Evolutionary conservation across 2,888 invertebrate genomes (phyloP).

Genomic region (Macropis europaea): DNA sequence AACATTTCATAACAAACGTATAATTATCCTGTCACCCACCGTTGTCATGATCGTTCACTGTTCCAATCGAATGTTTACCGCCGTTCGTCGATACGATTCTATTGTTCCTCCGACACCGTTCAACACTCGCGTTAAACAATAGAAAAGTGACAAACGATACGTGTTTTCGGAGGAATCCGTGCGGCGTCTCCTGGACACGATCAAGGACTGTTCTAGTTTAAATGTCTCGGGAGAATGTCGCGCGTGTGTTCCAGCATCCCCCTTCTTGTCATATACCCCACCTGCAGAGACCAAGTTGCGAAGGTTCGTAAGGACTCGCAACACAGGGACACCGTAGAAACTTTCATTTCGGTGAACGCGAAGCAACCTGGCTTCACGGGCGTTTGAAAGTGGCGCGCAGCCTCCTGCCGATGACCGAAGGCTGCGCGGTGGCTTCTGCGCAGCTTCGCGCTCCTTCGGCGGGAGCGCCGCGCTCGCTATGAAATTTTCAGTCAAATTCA

Average conservation of each 20-base stretch:
- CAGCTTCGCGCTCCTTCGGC: neutral
- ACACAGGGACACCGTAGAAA: conserved; percentile 42
- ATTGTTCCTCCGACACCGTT: neutral
- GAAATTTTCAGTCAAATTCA: neutral
- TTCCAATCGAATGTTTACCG: neutral
- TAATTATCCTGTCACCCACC: conserved; percentile 41
- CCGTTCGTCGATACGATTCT: neutral
- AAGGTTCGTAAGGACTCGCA: conserved; percentile 53
- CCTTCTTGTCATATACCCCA: conserved; percentile 61
- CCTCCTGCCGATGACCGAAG: conserved; percentile 13
- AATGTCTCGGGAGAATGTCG: conserved; percentile 73
- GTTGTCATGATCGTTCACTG: conserved; percentile 7
- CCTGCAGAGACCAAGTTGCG: conserved; percentile 43
- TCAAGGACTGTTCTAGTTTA: conserved; percentile 74
- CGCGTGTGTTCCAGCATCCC: conserved; percentile 61
- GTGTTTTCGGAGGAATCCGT: conserved; percentile 11
- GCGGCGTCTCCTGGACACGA: conserved; percentile 50
- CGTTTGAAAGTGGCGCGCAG: conserved; percentile 37
- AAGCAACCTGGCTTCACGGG: conserved; percentile 15
- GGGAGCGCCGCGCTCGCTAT: neutral
- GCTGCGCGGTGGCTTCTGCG: neutral
- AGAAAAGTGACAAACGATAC: neutral
- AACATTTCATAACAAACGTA: neutral
- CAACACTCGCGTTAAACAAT: neutral
- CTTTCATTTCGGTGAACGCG: conserved; percentile 61